A percentile compares a stretch with the other conserved stretches of the same genome.
Evolutionary conservation across 2,888 invertebrate species (phyloP).

Genomic region (Elgonia sp.): DNA sequence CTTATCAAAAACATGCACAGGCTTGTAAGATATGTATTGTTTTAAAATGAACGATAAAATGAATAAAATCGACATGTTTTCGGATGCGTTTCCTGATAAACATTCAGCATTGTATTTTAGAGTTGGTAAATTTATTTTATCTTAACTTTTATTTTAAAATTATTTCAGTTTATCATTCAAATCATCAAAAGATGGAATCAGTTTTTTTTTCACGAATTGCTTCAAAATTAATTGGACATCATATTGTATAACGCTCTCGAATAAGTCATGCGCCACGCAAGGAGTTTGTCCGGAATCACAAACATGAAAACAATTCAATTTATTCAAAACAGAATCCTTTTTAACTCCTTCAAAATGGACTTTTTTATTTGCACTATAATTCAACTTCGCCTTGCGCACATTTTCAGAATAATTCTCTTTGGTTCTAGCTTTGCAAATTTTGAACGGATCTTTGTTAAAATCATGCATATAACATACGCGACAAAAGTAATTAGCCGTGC

Average conservation of each 20-base stretch:
- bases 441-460: slow-evolving; percentile 52
- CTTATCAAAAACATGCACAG: too few relatives aligned
- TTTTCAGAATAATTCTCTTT: slow-evolving; percentile 43
- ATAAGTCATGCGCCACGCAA: slow-evolving; percentile 81
- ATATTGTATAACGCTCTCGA: slow-evolving; percentile 78
- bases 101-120: not conserved
- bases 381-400: slow-evolving; percentile 25
- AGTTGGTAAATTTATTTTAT: slow-evolving; percentile 22
- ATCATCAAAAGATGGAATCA: slow-evolving; percentile 24
- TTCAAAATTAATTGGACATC: slow-evolving; percentile 77
- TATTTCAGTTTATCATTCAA: slow-evolving; percentile 16
- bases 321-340: slow-evolving; percentile 78
- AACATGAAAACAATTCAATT: slow-evolving; percentile 79
- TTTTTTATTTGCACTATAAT: slow-evolving; percentile 1
- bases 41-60: too few relatives aligned
- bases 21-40: too few relatives aligned
- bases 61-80: slow-evolving; percentile 73
- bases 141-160: not conserved
- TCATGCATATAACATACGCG: slow-evolving; percentile 63
- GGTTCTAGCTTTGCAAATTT: slow-evolving; percentile 33
- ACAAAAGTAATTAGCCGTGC: slow-evolving; percentile 57
- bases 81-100: slow-evolving; percentile 69
- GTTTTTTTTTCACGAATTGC: slow-evolving; percentile 50
- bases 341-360: slow-evolving; percentile 76
- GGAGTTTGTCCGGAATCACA: slow-evolving; percentile 78